Evolutionary conservation across 1,140 invertebrate genomes (phyloP), one percentile per base, ranked within the genome.

Genomic region (Penaeus indicus): DNA sequence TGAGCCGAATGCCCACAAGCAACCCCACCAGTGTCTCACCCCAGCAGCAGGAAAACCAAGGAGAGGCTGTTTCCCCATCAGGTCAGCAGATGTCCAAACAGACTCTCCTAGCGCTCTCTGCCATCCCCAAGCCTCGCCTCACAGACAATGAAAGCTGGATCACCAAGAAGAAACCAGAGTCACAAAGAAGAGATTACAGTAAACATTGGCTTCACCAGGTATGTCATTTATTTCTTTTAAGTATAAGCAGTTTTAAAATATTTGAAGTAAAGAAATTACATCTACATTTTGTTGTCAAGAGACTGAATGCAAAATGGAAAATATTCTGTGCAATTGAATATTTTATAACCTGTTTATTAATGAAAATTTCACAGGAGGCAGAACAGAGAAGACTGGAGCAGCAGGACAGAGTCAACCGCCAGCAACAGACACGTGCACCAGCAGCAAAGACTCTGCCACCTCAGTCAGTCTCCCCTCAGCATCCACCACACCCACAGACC

Each of bases 181-280:
- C 72, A 75, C 86, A 86, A 38, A 92, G 92, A 54, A 91, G 91
- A 72, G 92, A 95, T 91, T 96, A 96, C 92, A 96, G 96, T 91
- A 96, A 97, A 91, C 97, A 98, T 92, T 97, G 97, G 97, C 94
- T 97, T 11, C 95, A 97, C 92, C 96, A 96, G 94, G 96, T 96
- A 91, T 90, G 90, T 38, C 3, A 38, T 78, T 78, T 78, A 38
- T 78, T 78, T 78, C n/a, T 72, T 25, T 72, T 72, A 42, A 8
- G 38, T 42, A 42, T 42, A 42, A 42, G 38, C 38, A 42, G 38
- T 8, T 42, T 42, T 42, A 42, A 42, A 42, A 42, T 42, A 42
- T 42, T 42, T 42, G 7, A 42, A 42, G 38, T 42, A 42, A 42
- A 42, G 38, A 42, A 42, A 42, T 42, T 42, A 8, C 38, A 4